phyloP scores from a whole-genome alignment of 2,113 vertebrate species.

The Heptranchias perlo region DNA sequence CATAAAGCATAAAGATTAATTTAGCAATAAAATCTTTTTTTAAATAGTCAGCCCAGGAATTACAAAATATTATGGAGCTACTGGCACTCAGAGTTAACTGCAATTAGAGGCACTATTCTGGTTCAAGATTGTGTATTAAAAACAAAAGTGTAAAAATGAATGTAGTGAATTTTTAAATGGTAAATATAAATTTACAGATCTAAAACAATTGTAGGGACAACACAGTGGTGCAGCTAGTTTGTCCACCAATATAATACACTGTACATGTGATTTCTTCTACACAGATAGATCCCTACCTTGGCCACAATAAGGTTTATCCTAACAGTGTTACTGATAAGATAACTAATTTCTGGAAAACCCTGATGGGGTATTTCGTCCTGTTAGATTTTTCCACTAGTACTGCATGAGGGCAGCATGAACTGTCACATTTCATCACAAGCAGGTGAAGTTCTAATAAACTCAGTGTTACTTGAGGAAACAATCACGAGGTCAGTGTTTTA shows the following conservation, averaged over 20 bases:
- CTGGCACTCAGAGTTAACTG: not conserved
- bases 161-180: not conserved
- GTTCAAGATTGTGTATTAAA: not conserved
- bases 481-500: not conserved
- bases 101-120: not conserved
- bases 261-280: not conserved
- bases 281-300: not conserved
- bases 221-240: not conserved
- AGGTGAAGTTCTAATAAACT: not conserved
- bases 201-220: not conserved
- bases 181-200: not conserved
- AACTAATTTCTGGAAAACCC: not conserved
- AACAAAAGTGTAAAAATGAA: not conserved
- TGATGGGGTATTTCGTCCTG: not conserved
- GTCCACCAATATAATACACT: not conserved
- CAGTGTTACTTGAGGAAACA: not conserved
- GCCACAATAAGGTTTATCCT: not conserved
- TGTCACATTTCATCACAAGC: not conserved
- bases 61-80: not conserved
- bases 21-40: not conserved
- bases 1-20: not conserved
- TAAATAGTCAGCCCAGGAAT: not conserved
- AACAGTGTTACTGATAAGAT: not conserved
- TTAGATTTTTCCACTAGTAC: not conserved
- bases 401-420: not conserved